phyloP scores from a whole-genome alignment of 2,797 vertebrate species.

The Otolemur crassicaudatus region DNA sequence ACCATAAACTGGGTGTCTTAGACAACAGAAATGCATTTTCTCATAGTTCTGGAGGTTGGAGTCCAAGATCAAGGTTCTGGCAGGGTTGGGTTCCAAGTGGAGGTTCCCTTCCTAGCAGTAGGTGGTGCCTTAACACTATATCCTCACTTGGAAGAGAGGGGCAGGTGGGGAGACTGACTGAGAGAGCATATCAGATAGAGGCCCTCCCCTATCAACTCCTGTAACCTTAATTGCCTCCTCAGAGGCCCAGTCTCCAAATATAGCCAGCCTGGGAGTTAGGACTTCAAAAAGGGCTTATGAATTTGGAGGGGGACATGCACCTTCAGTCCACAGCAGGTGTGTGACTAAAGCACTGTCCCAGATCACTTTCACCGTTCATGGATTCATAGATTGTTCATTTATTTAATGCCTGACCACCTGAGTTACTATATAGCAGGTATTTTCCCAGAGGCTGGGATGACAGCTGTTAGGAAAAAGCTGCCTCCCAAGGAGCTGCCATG shows the following conservation, averaged over 20 bases:
- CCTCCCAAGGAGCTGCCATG: not conserved
- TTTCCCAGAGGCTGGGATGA: not conserved
- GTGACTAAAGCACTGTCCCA: not conserved
- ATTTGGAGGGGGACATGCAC: no score
- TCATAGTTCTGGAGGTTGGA: not conserved
- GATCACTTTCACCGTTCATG: no score
- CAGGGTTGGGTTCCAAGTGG: not conserved
- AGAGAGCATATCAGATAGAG: not conserved
- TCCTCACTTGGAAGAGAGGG: no score
- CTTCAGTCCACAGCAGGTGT: rapidly evolving
- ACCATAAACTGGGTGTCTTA: rapidly evolving
- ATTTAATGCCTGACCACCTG: not conserved
- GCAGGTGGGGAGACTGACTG: not conserved
- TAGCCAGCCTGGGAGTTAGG: rapidly evolving
- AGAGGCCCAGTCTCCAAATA: not conserved
- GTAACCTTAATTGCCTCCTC: not conserved
- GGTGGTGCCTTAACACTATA: rapidly evolving
- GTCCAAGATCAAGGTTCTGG: not conserved
- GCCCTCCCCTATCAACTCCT: not conserved
- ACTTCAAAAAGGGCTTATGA: not conserved
- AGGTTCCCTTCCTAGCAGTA: not conserved
- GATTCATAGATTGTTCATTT: rapidly evolving
- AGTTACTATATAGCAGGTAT: rapidly evolving
- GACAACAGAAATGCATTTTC: not conserved
- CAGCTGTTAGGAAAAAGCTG: not conserved